Conservation (phyloP, 2,113 vertebrate species). For the Platysternon megacephalum region DNA sequence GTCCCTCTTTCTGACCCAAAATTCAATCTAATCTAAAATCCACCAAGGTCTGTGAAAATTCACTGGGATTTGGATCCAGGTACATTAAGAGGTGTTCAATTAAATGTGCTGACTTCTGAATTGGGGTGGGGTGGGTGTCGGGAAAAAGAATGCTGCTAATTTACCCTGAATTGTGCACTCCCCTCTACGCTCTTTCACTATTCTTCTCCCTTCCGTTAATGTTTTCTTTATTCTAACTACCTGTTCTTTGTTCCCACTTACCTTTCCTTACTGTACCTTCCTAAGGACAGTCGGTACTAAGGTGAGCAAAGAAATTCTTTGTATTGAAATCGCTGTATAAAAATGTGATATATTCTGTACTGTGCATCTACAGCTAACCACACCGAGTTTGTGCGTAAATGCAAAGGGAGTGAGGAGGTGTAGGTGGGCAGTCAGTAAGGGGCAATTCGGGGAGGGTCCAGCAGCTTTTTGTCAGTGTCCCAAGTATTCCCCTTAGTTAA, state of each 20-base stretch:
- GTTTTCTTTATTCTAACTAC: conserved; percentile 79
- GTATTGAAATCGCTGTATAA: conserved; percentile 36
- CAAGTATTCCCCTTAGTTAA: accelerated
- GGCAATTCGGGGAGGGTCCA: neutral
- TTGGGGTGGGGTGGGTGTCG: neutral
- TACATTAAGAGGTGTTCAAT: neutral
- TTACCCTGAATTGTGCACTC: conserved; percentile 21
- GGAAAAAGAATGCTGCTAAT: neutral
- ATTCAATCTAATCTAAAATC: neutral
- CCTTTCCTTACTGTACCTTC: conserved; percentile 84
- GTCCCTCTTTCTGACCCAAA: neutral
- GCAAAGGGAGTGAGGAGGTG: accelerated
- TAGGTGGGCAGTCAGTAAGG: accelerated
- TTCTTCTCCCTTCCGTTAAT: conserved; percentile 32
- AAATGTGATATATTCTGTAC: neutral
- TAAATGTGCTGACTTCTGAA: neutral
- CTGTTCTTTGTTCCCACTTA: conserved; percentile 82
- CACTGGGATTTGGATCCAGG: neutral
- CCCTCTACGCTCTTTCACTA: conserved; percentile 50
- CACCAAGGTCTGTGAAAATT: neutral
- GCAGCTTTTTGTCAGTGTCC: neutral
- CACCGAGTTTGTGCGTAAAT: neutral
- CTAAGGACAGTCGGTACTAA: conserved; percentile 95
- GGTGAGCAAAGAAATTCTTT: conserved; percentile 86
- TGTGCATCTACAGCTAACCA: neutral